Percentiles rank a stretch among this genome's conserved stretches.
Evolutionary conservation across 2,113 vertebrate species (phyloP).

Genomic region (Triplophysa rosa): DNA sequence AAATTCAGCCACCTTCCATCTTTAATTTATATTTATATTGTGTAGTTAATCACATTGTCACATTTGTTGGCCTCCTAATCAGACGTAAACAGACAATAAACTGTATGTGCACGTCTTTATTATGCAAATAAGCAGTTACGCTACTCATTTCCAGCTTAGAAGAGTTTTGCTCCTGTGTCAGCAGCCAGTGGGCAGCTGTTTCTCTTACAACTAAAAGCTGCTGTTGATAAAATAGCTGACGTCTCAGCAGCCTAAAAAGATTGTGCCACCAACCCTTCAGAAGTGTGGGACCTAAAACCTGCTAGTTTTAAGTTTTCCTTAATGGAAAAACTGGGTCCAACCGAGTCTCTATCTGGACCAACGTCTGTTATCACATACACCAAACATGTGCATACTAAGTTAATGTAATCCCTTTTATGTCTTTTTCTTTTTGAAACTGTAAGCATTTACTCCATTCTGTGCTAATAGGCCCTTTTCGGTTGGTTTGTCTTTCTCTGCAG

Average conservation of each 20-base stretch:
- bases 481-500: conserved; percentile 66
- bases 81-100: conserved; percentile 31
- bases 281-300: conserved; percentile 60
- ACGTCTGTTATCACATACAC: conserved; percentile 61
- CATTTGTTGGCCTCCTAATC: conserved; percentile 43
- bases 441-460: background rate
- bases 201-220: conserved; percentile 66
- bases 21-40: background rate
- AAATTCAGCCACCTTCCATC: background rate
- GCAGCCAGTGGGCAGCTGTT: conserved; percentile 60
- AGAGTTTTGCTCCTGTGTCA: conserved; percentile 45
- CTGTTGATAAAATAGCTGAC: conserved; percentile 73
- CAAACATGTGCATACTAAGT: conserved; percentile 45
- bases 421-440: conserved; percentile 30
- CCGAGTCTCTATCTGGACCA: conserved; percentile 69
- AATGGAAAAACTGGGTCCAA: conserved; percentile 67
- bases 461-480: conserved; percentile 11
- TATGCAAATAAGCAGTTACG: conserved; percentile 65
- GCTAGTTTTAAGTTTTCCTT: conserved; percentile 54
- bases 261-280: conserved; percentile 60
- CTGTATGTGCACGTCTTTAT: conserved; percentile 13
- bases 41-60: conserved; percentile 14
- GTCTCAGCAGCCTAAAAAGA: conserved; percentile 71
- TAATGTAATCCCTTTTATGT: conserved; percentile 38
- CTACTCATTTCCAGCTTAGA: conserved; percentile 31